phyloP scores from a whole-genome alignment of 64 coral and sea anemone genomes.

The Porites lutea region DNA sequence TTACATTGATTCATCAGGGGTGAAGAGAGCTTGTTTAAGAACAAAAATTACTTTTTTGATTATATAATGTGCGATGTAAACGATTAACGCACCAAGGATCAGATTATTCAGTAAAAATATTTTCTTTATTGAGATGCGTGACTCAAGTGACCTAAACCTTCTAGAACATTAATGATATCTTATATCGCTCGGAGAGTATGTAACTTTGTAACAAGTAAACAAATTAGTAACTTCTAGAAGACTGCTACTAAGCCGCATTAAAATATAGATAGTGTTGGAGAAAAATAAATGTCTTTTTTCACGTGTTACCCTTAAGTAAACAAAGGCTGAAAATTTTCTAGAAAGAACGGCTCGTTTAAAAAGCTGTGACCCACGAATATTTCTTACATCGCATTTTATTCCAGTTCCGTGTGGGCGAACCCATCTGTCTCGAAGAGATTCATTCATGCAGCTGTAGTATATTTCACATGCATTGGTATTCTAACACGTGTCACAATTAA shows the following conservation, averaged over 20 bases:
- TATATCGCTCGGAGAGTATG: constrained; percentile 34
- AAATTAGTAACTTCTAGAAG: constrained; percentile 39
- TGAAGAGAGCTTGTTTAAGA: neutral
- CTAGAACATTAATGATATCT: constrained; percentile 36
- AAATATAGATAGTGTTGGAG: neutral
- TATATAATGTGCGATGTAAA: neutral
- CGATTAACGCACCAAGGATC: neutral
- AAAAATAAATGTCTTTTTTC: neutral
- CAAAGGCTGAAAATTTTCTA: constrained; percentile 20
- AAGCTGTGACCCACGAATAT: neutral
- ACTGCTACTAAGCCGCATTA: constrained; percentile 17
- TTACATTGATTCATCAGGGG: neutral
- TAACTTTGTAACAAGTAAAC: constrained; percentile 66
- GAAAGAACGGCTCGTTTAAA: constrained; percentile 17
- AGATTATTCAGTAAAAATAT: constrained; percentile 19
- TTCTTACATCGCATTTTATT: neutral
- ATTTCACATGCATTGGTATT: neutral
- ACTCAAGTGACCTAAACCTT: constrained; percentile 26
- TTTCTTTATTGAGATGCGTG: neutral
- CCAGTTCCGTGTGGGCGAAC: constrained; percentile 27
- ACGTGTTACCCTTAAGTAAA: constrained; percentile 17
- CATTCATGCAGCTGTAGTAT: neutral
- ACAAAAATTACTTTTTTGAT: neutral
- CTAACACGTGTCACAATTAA: neutral
- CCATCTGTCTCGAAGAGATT: neutral